These are phyloP conservation scores for Drosophila limbata DNA, from an alignment of 2,888 invertebrate species.

Conservation along the genomic window DNA sequence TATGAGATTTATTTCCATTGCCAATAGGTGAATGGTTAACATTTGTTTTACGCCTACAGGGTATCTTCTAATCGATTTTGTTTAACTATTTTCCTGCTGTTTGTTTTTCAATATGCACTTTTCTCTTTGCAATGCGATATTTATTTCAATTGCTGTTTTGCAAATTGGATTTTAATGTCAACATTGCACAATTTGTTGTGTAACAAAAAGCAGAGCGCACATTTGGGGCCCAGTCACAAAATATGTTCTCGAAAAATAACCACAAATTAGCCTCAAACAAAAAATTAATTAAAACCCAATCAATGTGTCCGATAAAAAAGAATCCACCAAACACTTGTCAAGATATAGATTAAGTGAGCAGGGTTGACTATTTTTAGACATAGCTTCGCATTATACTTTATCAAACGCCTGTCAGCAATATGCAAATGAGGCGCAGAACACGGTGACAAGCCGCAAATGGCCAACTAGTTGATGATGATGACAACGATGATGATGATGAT, in stretches of 20 bases:
- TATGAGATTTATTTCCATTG: neutral
- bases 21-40: neutral
- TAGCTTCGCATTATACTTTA: conserved; percentile 9
- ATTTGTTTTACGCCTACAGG: neutral
- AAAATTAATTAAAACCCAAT: conserved; percentile 32
- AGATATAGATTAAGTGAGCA: conserved; percentile 7
- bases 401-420: conserved; percentile 42
- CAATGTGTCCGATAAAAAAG: neutral
- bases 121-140: conserved; percentile 34
- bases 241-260: neutral
- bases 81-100: neutral
- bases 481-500: conserved; percentile 32
- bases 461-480: conserved; percentile 25
- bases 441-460: conserved; percentile 26
- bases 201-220: conserved; percentile 15
- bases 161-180: conserved; percentile 66
- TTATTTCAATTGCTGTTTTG: conserved; percentile 40
- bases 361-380: conserved; percentile 12
- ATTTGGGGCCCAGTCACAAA: conserved; percentile 9
- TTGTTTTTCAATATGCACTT: conserved; percentile 6
- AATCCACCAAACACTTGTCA: neutral
- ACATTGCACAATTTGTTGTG: conserved; percentile 28
- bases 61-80: neutral
- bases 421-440: conserved; percentile 51
- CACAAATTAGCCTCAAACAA: conserved; percentile 22